A percentile compares a stretch with the other conserved stretches of the same genome.
These are phyloP conservation scores for Seriola rivoliana DNA, from an alignment of 2,113 vertebrate genomes.

Conservation along the genomic window DNA sequence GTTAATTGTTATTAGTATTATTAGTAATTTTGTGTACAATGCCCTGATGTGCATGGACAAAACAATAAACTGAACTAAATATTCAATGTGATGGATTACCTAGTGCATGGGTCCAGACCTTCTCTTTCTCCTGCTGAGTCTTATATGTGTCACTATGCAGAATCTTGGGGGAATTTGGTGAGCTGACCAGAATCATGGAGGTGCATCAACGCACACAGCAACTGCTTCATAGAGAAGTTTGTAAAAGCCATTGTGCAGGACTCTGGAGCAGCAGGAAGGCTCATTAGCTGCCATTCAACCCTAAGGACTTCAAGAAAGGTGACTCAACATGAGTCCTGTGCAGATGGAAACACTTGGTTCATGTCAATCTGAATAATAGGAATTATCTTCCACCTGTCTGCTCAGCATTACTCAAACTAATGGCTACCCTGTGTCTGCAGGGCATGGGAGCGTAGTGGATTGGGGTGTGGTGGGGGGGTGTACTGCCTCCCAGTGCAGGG, in stretches of 20 bases:
- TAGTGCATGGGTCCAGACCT: no score
- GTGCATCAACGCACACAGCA: conserved; percentile 5
- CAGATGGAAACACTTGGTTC: conserved; percentile 45
- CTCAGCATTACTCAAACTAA: conserved; percentile 54
- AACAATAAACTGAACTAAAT: no score
- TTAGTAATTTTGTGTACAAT: no score
- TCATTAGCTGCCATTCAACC: conserved; percentile 61
- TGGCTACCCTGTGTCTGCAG: conserved; percentile 30
- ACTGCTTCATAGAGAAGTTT: conserved; percentile 14
- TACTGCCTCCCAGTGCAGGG: not conserved
- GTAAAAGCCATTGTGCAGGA: conserved; percentile 18
- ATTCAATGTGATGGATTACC: no score
- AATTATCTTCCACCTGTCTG: conserved; percentile 68
- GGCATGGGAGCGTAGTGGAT: no score
- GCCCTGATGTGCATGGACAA: no score
- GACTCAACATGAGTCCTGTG: conserved; percentile 45
- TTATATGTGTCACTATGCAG: not conserved
- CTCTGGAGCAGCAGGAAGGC: conserved; percentile 39
- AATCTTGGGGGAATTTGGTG: not conserved
- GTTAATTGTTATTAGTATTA: no score
- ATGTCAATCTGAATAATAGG: conserved; percentile 45
- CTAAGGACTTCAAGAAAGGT: conserved; percentile 49
- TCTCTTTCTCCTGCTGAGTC: not conserved
- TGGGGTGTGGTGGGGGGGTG: not conserved
- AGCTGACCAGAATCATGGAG: not conserved